A percentile compares a stretch with the other conserved stretches of the same genome.
phyloP scores from a whole-genome alignment of 2,888 invertebrate species.

The Monochamus alternatus region DNA sequence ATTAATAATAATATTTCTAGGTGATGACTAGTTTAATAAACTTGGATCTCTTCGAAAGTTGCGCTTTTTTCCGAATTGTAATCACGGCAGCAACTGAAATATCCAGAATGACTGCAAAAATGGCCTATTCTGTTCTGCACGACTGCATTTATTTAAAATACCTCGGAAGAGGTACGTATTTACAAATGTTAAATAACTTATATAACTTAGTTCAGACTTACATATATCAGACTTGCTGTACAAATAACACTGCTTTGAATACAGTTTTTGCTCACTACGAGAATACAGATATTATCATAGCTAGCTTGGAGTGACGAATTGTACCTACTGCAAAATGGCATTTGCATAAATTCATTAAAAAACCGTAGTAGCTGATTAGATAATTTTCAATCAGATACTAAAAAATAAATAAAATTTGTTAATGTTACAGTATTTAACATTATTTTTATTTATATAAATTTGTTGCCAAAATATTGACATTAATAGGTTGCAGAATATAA shows the following conservation, averaged over 20 bases:
- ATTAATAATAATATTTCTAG: too few relatives aligned
- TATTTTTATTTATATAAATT: slow-evolving; percentile 54
- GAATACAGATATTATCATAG: slow-evolving; percentile 55
- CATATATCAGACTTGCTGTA: slow-evolving; percentile 69
- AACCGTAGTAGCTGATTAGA: slow-evolving; percentile 46
- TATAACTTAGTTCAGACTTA: slow-evolving; percentile 69
- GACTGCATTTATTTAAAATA: slow-evolving; percentile 61
- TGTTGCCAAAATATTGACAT: slow-evolving; percentile 65
- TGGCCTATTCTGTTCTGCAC: slow-evolving; percentile 27
- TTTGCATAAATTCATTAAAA: slow-evolving; percentile 46
- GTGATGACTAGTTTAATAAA: too few relatives aligned
- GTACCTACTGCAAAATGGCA: slow-evolving; percentile 49
- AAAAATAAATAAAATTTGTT: slow-evolving; percentile 59
- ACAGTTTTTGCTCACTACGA: slow-evolving; percentile 55
- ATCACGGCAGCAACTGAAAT: background rate
- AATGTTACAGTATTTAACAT: slow-evolving; percentile 63
- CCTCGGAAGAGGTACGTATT: slow-evolving; percentile 63
- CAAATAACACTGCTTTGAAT: slow-evolving; percentile 55
- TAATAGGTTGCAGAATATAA: slow-evolving; percentile 56
- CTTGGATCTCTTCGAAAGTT: too few relatives aligned
- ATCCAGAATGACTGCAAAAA: slow-evolving; percentile 7
- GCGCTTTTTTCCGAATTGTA: too few relatives aligned
- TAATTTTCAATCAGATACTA: slow-evolving; percentile 51
- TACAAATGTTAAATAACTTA: slow-evolving; percentile 67
- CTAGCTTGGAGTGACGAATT: slow-evolving; percentile 53